A percentile compares a stretch with the other conserved stretches of the same genome.
These are phyloP conservation scores for Meandrina meandrites DNA, from an alignment of 92 coral and sea anemone genomes.

Conservation along the genomic window DNA sequence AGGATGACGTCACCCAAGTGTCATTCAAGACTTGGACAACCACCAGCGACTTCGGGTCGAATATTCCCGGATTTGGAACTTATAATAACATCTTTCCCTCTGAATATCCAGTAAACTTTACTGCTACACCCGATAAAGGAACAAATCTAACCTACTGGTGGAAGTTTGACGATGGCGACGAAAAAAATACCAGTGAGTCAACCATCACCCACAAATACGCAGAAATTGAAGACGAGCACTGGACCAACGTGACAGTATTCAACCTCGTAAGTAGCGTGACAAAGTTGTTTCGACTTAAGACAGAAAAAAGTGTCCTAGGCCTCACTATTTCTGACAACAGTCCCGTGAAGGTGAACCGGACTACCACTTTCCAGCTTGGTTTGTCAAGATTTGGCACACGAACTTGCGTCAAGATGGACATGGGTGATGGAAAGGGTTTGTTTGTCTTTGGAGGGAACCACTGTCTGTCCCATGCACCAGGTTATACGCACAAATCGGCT, in stretches of 20 bases:
- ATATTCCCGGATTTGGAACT: slow-evolving; percentile 62
- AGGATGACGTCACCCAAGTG: slow-evolving; percentile 57
- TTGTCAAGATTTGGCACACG: slow-evolving; percentile 66
- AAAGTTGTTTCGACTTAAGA: slow-evolving; percentile 2
- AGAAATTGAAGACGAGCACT: slow-evolving; percentile 7
- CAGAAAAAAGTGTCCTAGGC: slow-evolving; percentile 53
- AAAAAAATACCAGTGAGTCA: slow-evolving; percentile 32
- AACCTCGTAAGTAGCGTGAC: slow-evolving; percentile 69
- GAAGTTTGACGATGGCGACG: slow-evolving; percentile 47
- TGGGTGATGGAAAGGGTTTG: slow-evolving; percentile 60
- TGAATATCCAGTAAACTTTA: slow-evolving; percentile 69
- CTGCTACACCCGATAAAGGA: slow-evolving; percentile 63
- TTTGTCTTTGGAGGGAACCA: slow-evolving; percentile 57
- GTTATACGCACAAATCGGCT: not conserved
- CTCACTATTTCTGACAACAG: slow-evolving; percentile 53
- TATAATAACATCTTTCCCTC: slow-evolving; percentile 58
- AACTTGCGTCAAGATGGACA: slow-evolving; percentile 68
- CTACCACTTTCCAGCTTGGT: slow-evolving; percentile 53
- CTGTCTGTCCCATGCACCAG: slow-evolving; percentile 28
- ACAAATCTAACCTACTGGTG: slow-evolving; percentile 72
- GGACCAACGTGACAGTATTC: slow-evolving; percentile 56
- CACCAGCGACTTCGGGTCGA: slow-evolving; percentile 57
- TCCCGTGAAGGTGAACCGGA: slow-evolving; percentile 59
- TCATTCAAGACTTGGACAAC: slow-evolving; percentile 49
- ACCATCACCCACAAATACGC: slow-evolving; percentile 42